Evolutionary conservation across 2,113 vertebrate genomes (phyloP).

Genomic region (Phaethornis superciliosus): DNA sequence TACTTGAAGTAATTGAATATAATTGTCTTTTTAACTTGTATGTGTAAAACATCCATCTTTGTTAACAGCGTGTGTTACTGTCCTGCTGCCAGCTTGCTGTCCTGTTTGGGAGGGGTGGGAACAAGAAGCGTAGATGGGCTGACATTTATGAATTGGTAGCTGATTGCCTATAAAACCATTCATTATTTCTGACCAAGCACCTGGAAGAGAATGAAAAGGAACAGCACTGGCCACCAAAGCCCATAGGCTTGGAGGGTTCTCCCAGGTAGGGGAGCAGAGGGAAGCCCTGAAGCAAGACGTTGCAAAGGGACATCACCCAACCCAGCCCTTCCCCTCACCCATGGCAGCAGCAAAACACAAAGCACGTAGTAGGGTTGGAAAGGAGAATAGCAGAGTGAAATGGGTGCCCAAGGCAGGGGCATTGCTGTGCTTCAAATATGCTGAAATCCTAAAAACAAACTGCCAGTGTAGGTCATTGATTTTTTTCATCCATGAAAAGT

Average conservation of each 20-base stretch:
- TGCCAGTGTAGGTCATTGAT: background rate
- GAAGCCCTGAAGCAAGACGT: background rate
- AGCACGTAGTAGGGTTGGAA: background rate
- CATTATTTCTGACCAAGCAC: slow-evolving; percentile 63
- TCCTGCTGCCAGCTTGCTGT: slow-evolving; percentile 46
- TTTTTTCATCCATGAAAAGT: slow-evolving; percentile 27
- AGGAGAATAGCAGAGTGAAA: background rate
- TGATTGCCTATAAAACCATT: slow-evolving; percentile 65
- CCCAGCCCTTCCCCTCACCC: background rate
- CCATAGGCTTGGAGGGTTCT: background rate
- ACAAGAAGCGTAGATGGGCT: slow-evolving; percentile 46
- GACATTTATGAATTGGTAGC: slow-evolving; percentile 63
- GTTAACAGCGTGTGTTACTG: slow-evolving; percentile 18
- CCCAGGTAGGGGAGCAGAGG: background rate
- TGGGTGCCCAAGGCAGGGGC: background rate
- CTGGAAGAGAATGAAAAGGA: slow-evolving; percentile 53
- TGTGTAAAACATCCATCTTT: slow-evolving; percentile 67
- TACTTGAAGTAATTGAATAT: slow-evolving; percentile 72
- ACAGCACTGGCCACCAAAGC: background rate
- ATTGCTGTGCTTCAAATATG: background rate
- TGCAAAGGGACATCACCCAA: background rate
- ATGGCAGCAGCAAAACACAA: background rate
- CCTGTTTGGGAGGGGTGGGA: slow-evolving; percentile 38
- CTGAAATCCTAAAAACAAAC: background rate
- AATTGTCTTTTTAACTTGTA: slow-evolving; percentile 64